Evolutionary conservation across 2,888 invertebrate genomes (phyloP).

Genomic region (Leucania comma): DNA sequence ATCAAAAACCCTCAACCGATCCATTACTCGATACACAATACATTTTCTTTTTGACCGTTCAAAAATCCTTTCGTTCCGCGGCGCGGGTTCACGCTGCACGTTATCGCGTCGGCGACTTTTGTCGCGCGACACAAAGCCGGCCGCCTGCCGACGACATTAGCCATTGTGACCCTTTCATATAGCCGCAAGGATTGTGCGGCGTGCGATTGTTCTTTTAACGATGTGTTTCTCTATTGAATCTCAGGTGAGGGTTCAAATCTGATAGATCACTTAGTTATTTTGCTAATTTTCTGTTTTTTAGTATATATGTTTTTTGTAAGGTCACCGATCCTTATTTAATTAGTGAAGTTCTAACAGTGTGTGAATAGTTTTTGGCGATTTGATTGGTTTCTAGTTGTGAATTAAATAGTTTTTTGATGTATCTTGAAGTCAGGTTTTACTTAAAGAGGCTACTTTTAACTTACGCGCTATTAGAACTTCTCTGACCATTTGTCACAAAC

Average conservation of each 20-base stretch:
- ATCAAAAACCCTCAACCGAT: not conserved
- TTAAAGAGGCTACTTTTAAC: no score
- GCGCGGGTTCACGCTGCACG: slow-evolving; percentile 21
- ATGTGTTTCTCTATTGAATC: not conserved
- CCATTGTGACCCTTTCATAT: slow-evolving; percentile 41
- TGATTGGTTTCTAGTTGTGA: no score
- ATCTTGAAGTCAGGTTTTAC: no score
- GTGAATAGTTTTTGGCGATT: no score
- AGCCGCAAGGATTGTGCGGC: slow-evolving; percentile 10
- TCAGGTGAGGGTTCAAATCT: not conserved
- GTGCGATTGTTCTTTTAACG: slow-evolving; percentile 35
- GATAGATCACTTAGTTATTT: not conserved
- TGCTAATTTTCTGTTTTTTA: not conserved
- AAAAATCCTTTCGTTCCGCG: not conserved
- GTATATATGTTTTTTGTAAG: no score
- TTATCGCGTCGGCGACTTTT: slow-evolving; percentile 44
- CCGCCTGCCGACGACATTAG: slow-evolving; percentile 42
- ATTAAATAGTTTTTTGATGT: no score
- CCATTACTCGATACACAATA: slow-evolving; percentile 11
- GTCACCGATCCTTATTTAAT: no score
- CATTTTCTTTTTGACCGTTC: slow-evolving; percentile 7
- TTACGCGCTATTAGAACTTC: no score
- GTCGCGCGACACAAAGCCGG: slow-evolving; percentile 40
- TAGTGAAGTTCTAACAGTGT: no score
- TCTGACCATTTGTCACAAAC: no score